A percentile compares a stretch with the other conserved stretches of the same genome.
Evolutionary conservation across 2,113 vertebrate species (phyloP).

Genomic region (Amazona vittata): DNA sequence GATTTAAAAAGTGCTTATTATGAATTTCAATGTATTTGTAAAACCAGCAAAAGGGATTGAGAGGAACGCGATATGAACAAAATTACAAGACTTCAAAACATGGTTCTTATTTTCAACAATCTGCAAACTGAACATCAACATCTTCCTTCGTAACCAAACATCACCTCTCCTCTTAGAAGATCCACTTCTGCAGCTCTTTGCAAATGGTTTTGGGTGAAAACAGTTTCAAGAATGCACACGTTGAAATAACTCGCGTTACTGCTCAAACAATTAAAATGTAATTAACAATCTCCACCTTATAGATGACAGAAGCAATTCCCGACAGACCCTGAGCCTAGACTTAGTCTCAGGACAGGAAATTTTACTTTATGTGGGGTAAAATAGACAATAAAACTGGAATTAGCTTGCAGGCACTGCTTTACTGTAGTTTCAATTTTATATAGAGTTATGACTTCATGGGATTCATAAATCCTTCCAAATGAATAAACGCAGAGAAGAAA

Average conservation of each 20-base stretch:
- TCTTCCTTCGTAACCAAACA: not conserved
- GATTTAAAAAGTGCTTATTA: not conserved
- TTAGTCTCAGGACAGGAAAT: not conserved
- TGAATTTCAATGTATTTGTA: not conserved
- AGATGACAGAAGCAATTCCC: not conserved
- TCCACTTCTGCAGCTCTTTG: not conserved
- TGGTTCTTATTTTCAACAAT: not conserved
- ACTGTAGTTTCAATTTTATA: not conserved
- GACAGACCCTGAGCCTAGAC: not conserved
- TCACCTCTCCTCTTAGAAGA: not conserved
- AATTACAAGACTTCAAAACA: not conserved
- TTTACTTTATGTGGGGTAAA: not conserved
- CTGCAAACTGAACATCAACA: not conserved
- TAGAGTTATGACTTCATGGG: not conserved
- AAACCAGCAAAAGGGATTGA: not conserved
- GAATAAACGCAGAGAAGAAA: not conserved
- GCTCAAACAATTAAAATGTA: not conserved
- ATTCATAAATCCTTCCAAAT: not conserved
- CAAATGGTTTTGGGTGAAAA: not conserved
- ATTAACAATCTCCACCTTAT: not conserved
- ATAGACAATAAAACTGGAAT: not conserved
- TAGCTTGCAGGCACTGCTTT: not conserved
- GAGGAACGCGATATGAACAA: rapidly evolving
- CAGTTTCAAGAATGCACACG: not conserved
- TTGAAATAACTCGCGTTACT: not conserved